Evolutionary conservation across 2,797 vertebrate genomes (phyloP), one percentile per base, ranked within the genome.

Genomic region (Tragopan temminckii): DNA sequence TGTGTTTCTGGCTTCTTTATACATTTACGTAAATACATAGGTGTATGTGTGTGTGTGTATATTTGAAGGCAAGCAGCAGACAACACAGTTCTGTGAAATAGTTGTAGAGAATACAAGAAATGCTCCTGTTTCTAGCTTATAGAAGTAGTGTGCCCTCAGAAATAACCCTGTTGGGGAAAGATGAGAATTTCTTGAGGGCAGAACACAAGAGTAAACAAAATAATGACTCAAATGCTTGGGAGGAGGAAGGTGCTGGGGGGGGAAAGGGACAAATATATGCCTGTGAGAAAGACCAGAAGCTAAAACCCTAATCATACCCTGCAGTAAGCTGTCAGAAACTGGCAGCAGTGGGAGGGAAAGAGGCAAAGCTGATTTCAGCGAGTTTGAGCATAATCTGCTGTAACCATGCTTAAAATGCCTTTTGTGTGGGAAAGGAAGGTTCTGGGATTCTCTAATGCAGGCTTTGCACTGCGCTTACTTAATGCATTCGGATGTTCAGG

Each of bases 291-390:
- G 84, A 91, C 57, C 64, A 94, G 88, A 89, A 93, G 87, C 64
- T 80, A 80, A 93, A 92, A 95, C 74, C 64, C 85, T 97, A 97
- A 97, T 97, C 96, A 97, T 85, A 92, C 86, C 95, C 95, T 91
- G 77, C 91, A 93, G 84, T 95, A 78, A 93, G 87, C 96, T 97
- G 96, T 96, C 95, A 97, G 87, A 94, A 96, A 77, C 72, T 92
- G 77, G 94, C 93, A 96, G 91, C 85, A 89, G 92, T 95, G 80
- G 90, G 90, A 95, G 95, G 89, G 63, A 96, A 92, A 63, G 79
- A 96, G 76, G 94, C 81, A 95, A 93, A 95, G 91, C 74, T 90
- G 78, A 90, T 90, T 95, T 91, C 79, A 1, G 79, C 18, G 72
- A 93, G 89, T 58, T 95, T 3, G 79, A 95, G 89, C 29, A 5